These are phyloP conservation scores for Halichoerus grypus DNA, from an alignment of 2,113 vertebrate species.

Conservation along the genomic window DNA sequence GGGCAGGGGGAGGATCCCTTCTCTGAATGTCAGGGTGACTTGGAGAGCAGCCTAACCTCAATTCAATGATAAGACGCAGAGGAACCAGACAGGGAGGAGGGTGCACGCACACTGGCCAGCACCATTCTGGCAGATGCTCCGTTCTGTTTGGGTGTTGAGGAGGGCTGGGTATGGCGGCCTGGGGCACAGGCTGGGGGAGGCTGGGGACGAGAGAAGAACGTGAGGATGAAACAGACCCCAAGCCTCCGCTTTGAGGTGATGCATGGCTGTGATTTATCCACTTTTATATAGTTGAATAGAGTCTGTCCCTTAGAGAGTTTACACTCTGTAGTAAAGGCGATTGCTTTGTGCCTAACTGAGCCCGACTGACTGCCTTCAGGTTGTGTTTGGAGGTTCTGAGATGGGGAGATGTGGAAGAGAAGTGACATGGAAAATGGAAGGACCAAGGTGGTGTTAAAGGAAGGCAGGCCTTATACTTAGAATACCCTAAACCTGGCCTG, in stretches of 20 bases:
- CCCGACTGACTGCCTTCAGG: background rate
- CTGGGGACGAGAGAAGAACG: background rate
- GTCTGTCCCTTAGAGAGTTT: background rate
- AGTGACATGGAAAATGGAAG: background rate
- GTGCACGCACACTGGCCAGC: fast-evolving
- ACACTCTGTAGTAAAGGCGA: background rate
- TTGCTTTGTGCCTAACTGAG: background rate
- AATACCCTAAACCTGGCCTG: background rate
- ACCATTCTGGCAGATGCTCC: background rate
- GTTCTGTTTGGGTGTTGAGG: background rate
- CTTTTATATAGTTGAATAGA: background rate
- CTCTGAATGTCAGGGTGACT: background rate
- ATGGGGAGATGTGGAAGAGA: background rate
- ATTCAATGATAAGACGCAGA: background rate
- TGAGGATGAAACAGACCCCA: background rate
- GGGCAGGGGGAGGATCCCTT: background rate
- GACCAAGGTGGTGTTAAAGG: background rate
- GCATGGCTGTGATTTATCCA: background rate
- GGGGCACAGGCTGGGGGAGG: background rate
- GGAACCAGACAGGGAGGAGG: background rate
- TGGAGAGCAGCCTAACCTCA: background rate
- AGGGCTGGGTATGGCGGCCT: fast-evolving
- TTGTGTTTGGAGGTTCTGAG: background rate
- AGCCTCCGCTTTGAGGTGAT: background rate
- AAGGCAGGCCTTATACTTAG: background rate